Evolutionary conservation across 2,113 vertebrate species (phyloP).

Genomic region (Brienomyrus longianalis): DNA sequence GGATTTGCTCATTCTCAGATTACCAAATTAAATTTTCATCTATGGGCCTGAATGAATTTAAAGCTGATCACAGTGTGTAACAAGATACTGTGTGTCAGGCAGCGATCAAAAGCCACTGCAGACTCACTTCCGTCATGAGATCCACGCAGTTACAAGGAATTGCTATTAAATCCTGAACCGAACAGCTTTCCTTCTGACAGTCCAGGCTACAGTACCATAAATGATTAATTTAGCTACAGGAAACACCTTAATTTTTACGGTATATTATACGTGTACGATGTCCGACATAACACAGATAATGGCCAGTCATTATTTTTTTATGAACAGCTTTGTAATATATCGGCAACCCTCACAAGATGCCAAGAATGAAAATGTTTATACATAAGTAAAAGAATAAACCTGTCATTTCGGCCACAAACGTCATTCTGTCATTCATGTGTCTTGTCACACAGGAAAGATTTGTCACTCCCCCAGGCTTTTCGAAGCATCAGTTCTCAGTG

Average conservation of each 20-base stretch:
- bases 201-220: neutral
- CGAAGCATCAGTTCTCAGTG: neutral
- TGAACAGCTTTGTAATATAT: neutral
- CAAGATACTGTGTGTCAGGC: neutral
- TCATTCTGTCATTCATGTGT: conserved; percentile 9
- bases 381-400: neutral
- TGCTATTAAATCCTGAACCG: neutral
- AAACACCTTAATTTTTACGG: neutral
- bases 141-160: neutral
- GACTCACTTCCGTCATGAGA: neutral
- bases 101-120: neutral
- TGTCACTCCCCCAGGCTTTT: neutral
- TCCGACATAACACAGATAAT: neutral
- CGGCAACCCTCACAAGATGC: neutral
- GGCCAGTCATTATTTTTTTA: neutral
- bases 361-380: neutral
- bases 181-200: neutral
- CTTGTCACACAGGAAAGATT: neutral
- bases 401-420: neutral
- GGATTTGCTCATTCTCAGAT: neutral
- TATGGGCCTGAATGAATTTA: neutral
- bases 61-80: neutral
- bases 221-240: neutral
- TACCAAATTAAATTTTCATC: conserved; percentile 5
- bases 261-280: neutral